phyloP scores from a whole-genome alignment of 2,113 vertebrate genomes.

The Stigmatopora nigra region DNA sequence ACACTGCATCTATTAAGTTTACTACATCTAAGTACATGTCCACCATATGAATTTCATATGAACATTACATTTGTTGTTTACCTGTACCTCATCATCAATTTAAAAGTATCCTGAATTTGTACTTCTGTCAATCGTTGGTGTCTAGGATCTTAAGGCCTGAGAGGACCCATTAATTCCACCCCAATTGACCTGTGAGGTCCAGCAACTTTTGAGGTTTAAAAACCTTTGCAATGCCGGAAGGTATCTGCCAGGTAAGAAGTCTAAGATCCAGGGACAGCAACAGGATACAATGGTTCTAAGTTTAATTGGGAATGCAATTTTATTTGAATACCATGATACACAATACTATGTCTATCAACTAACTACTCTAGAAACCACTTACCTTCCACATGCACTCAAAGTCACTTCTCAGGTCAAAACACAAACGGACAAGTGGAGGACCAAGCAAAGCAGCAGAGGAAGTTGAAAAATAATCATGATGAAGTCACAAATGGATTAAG shows the following conservation, averaged over 20 bases:
- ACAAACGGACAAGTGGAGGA: constrained; percentile 36
- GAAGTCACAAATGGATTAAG: background rate
- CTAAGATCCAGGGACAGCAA: background rate
- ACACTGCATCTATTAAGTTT: background rate
- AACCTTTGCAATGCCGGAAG: background rate
- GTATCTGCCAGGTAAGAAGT: background rate
- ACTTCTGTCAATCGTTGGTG: background rate
- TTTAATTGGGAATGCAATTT: background rate
- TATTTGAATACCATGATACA: background rate
- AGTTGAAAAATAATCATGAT: constrained; percentile 1
- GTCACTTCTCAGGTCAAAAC: constrained; percentile 24
- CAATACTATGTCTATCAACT: background rate
- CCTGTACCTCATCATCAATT: background rate
- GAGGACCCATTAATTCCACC: background rate
- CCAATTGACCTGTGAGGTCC: background rate
- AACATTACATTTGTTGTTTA: background rate
- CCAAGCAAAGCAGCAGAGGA: constrained; percentile 31
- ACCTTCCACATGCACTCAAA: constrained; percentile 36
- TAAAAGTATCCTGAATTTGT: background rate
- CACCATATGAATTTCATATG: background rate
- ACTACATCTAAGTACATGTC: background rate
- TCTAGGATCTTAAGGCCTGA: background rate
- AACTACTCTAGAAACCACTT: constrained; percentile 12
- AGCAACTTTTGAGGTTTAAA: background rate
- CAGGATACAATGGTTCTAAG: background rate